Base-by-base conservation (phyloP, 2,797 vertebrate species). In the Xyrichtys novacula region DNA sequence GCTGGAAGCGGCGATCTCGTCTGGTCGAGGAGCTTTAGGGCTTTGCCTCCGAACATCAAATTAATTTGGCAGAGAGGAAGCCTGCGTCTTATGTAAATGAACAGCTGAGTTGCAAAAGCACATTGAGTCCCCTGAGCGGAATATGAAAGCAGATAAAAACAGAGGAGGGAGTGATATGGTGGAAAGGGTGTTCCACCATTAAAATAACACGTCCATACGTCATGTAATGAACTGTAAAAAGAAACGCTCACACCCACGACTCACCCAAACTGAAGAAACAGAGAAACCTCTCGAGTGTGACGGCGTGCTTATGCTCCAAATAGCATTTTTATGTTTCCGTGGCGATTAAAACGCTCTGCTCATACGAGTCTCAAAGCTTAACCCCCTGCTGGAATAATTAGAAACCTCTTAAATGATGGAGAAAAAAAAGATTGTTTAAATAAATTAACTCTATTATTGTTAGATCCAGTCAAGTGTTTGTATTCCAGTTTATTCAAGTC, bases 11-110 rank as follows among this genome's bases (percentile, higher is more conserved):
- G 59, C 12, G 48, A 26, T 56, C 38, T 38, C 15, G 26, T 48
- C 47, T 52, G 25, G 62, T 29, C 71, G 38, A 61, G 48, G 38
- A 43, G 71, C 40, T 66, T 47, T 7, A 22, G 64, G 53, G 69
- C 57, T 60, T 68, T 9, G 32, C 62, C 73, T 64, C 34, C 4
- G 62, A 66, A 42, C 60, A 75, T 75, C 49, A 79, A 43, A 78
- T 83, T 72, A 62, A 78, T 78, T 80, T 74, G 76, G 65, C 59
- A 43, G 60, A 50, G 67, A 86, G 60, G 64, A 74, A 46, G 71
- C 58, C 46, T 63, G 76, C 43, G 52, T 75, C 74, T 83, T 81
- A 81, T 81, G 88, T 67, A 81, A 86, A 87, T 81, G 36, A 80
- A 71, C 74, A 66, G 66, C 74, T 82, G 80, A 84, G 63, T 71